Base-by-base conservation (phyloP, 30 jellyfish, hydroid and myxozoan species). In the Hydra vulgaris region DNA sequence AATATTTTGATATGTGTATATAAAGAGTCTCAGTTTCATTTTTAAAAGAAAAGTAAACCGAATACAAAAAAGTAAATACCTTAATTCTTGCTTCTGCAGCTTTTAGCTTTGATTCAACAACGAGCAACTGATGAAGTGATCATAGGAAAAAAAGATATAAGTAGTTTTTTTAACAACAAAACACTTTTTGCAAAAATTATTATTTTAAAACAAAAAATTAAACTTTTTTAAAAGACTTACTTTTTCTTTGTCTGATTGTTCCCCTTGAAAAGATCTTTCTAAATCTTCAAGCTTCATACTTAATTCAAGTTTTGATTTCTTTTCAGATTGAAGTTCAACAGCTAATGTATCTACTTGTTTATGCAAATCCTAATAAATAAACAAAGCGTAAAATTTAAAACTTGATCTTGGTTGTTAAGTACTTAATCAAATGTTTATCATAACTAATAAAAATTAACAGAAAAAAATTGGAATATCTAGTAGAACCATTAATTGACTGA, bases 231-330 rank as follows among this genome's bases (percentile, higher is more conserved):
- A n/a, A n/a, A n/a, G n/a, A 40, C 61, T 15, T 53, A 78, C 85
- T 75, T 78, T 78, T 0, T 78, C 85, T 78, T 78, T 78, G 78
- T 78, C 85, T n/a, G 85, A 78, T 52, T 78, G 85, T 23, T 78
- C 85, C 40, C 69, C 85, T 53, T 78, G 76, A 78, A 53, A 78
- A 53, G 85, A 78, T 53, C 26, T 18, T 18, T 78, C 73, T 21
- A 88, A 89, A 78, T 88, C 94, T 24, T 88, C 86, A 66, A 88
- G 88, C 72, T 88, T 89, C 25, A 87, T 26, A 26, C 76, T 87
- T 15, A 88, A 71, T 1, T 83, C 79, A 54, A 55, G 79, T 66
- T 84, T 88, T 17, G 83, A 78, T 69, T 80, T 81, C 61, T 75
- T 80, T 77, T 86, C 95, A 19, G 86, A 40, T 73, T 86, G 88